These are phyloP conservation scores for Tipula vernalis DNA, from an alignment of 2,888 invertebrate genomes.

Conservation along the genomic window DNA sequence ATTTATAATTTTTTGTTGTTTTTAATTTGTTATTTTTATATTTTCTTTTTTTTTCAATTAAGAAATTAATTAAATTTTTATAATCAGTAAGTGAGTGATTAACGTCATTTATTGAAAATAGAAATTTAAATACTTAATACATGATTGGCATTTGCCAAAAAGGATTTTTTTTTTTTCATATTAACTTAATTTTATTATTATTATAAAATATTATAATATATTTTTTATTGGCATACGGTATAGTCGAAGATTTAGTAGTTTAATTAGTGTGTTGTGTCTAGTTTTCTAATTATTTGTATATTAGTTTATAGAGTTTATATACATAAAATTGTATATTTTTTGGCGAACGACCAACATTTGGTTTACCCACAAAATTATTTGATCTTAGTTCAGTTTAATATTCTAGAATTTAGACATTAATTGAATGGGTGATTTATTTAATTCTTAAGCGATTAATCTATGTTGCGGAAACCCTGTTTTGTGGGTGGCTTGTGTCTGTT, in stretches of 20 bases:
- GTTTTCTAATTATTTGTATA: not conserved
- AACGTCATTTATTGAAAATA: not conserved
- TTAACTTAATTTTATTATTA: not conserved
- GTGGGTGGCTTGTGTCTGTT: not conserved
- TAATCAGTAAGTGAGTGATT: not conserved
- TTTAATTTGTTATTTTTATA: not conserved
- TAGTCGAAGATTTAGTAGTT: too few species aligned
- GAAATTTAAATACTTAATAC: not conserved
- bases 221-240: not conserved
- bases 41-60: not conserved
- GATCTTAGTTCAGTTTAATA: not conserved
- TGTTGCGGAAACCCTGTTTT: not conserved
- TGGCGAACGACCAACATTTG: not conserved
- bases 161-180: not conserved
- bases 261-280: not conserved
- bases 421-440: not conserved
- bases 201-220: not conserved
- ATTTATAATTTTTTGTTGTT: not conserved
- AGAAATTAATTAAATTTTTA: not conserved
- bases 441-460: not conserved
- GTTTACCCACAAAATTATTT: not conserved
- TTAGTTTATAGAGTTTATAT: not conserved
- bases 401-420: not conserved
- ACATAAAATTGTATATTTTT: not conserved
- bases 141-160: not conserved